Conservation (phyloP, 1,140 invertebrate species). For the Drosophila kohkoa region DNA sequence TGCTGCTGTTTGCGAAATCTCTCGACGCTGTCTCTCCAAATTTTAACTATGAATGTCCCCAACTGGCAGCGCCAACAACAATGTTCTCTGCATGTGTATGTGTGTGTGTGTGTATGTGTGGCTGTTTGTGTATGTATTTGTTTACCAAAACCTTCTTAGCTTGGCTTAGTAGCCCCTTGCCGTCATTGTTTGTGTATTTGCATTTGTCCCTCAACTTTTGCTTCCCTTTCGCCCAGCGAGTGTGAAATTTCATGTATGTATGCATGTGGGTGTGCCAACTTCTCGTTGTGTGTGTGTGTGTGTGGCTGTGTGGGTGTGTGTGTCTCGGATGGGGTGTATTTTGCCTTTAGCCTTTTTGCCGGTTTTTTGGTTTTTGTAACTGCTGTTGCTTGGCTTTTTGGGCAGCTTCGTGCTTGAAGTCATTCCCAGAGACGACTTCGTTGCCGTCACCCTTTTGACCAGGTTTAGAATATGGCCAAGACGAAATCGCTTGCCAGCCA, state of each 20-base stretch:
- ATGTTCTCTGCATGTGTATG: slow-evolving; percentile 19
- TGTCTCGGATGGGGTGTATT: slow-evolving; percentile 32
- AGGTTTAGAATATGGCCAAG: slow-evolving; percentile 25
- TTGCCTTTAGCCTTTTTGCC: slow-evolving; percentile 70
- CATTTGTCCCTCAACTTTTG: slow-evolving; percentile 66
- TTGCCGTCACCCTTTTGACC: slow-evolving; percentile 58
- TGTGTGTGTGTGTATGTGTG: slow-evolving; percentile 36
- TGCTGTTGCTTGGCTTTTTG: slow-evolving; percentile 51
- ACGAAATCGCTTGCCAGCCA: slow-evolving; percentile 35
- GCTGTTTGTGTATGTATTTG: slow-evolving; percentile 64
- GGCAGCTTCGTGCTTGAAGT: slow-evolving; percentile 41
- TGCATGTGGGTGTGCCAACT: slow-evolving; percentile 12
- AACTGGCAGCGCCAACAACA: slow-evolving; percentile 41
- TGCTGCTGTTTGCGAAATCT: slow-evolving; percentile 78
- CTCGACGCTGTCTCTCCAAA: slow-evolving; percentile 78
- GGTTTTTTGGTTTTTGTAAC: slow-evolving; percentile 58
- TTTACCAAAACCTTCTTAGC: slow-evolving; percentile 83
- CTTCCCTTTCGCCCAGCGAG: slow-evolving; percentile 40
- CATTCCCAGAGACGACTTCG: slow-evolving; percentile 24
- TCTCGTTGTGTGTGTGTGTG: slow-evolving; percentile 2
- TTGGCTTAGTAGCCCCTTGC: slow-evolving; percentile 80
- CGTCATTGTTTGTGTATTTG: slow-evolving; percentile 81
- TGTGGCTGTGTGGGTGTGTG: slow-evolving; percentile 12
- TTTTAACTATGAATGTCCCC: slow-evolving; percentile 82
- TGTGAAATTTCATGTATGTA: slow-evolving; percentile 74